Evolutionary conservation across 2,888 invertebrate species (phyloP).

Genomic region (Apamea monoglypha): DNA sequence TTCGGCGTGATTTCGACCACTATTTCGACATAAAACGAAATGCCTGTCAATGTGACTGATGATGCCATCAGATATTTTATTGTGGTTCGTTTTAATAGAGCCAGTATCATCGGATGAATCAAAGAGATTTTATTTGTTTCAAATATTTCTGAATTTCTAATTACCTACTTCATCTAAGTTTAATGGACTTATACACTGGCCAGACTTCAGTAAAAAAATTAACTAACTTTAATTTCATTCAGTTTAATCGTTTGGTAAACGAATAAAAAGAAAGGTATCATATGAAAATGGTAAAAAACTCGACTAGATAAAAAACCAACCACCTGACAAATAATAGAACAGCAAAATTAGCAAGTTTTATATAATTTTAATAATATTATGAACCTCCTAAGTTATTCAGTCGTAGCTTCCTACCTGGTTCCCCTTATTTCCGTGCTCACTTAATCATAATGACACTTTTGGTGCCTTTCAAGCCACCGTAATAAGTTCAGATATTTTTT

Average conservation of each 20-base stretch:
- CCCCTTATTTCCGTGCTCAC: slow-evolving; percentile 68
- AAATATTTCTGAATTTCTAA: not conserved
- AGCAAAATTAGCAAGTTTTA: slow-evolving; percentile 45
- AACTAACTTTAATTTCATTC: not conserved
- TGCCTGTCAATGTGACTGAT: slow-evolving; percentile 36
- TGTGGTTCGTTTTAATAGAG: not conserved
- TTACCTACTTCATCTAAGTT: not conserved
- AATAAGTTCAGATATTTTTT: slow-evolving; percentile 77
- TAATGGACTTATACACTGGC: not conserved
- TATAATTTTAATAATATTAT: slow-evolving; percentile 54
- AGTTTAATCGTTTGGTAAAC: not conserved
- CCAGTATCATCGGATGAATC: slow-evolving; percentile 20
- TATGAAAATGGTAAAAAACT: slow-evolving; percentile 3
- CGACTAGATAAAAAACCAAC: slow-evolving; percentile 3
- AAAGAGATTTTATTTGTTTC: slow-evolving; percentile 10
- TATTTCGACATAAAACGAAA: not conserved
- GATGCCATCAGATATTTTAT: not conserved
- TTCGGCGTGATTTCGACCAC: not conserved
- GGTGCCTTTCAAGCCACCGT: slow-evolving; percentile 70
- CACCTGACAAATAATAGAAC: slow-evolving; percentile 39
- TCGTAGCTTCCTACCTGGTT: slow-evolving; percentile 54
- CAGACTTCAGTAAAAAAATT: no score
- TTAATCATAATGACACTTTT: slow-evolving; percentile 74
- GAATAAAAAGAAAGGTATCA: slow-evolving; percentile 8
- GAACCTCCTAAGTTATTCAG: slow-evolving; percentile 49